A percentile compares a stretch with the other conserved stretches of the same genome.
These are phyloP conservation scores for Casuarius casuarius DNA, from an alignment of 2,113 vertebrate species.

Conservation along the genomic window DNA sequence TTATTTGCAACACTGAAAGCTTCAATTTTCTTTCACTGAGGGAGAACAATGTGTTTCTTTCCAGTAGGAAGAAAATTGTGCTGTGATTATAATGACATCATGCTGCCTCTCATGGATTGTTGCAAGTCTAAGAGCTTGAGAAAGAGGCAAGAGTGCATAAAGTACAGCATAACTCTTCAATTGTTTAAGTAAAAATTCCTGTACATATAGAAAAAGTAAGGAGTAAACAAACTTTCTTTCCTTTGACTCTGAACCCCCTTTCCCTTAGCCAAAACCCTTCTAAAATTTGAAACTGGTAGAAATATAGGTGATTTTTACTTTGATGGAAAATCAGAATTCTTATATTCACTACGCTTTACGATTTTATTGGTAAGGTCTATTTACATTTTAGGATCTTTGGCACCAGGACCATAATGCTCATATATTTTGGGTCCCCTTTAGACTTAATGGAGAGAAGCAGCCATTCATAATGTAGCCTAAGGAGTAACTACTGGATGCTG, in stretches of 20 bases:
- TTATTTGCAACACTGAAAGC: constrained; percentile 41
- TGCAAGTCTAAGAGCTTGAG: neutral
- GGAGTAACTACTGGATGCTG: neutral
- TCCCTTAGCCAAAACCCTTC: neutral
- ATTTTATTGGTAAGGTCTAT: neutral
- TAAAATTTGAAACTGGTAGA: neutral
- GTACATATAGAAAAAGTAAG: neutral
- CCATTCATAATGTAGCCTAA: neutral
- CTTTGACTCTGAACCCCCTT: neutral
- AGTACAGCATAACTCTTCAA: neutral
- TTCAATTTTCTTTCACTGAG: constrained; percentile 42
- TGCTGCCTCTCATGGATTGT: neutral
- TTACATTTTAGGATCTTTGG: neutral
- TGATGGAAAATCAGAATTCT: neutral
- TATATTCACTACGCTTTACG: neutral
- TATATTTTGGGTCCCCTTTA: neutral
- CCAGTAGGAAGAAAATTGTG: constrained; percentile 60
- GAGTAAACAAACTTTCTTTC: neutral
- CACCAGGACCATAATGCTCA: neutral
- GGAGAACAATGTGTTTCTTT: constrained; percentile 44
- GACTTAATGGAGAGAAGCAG: neutral
- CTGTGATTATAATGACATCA: constrained; percentile 58
- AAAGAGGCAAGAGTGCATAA: neutral
- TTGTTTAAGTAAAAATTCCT: neutral
- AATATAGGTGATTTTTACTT: neutral